Conservation (phyloP, 2,888 invertebrate species). For the Hirtodrosophila histrioides region DNA sequence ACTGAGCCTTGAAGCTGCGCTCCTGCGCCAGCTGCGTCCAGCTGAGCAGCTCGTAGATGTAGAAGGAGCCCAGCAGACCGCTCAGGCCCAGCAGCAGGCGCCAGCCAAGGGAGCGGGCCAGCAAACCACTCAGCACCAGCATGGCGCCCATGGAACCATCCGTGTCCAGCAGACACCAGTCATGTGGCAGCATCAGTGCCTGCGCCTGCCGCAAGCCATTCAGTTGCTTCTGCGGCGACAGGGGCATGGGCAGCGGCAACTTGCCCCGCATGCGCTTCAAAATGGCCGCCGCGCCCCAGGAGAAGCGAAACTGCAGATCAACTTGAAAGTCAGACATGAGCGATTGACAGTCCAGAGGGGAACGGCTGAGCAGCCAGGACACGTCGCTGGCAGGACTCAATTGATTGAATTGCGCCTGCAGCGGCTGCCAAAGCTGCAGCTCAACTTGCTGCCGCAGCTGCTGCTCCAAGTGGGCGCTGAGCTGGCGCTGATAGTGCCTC, state of each 20-base stretch:
- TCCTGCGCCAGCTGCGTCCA: conserved; percentile 99
- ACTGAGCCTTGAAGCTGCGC: conserved; percentile 96
- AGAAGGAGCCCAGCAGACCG: conserved; percentile 93
- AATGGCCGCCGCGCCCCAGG: conserved; percentile 95
- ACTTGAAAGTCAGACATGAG: conserved; percentile 97
- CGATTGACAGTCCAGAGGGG: conserved; percentile 95
- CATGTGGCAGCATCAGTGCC: conserved; percentile 80
- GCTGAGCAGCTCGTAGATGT: conserved; percentile 97
- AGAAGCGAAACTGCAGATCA: conserved; percentile 97
- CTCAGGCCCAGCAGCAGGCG: conserved; percentile 93
- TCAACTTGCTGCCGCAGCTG: conserved; percentile 93
- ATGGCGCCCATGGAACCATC: conserved; percentile 97
- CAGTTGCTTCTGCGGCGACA: conserved; percentile 27
- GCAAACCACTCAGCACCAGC: conserved; percentile 91
- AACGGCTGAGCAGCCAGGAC: conserved; percentile 94
- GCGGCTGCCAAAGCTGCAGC: conserved; percentile 92
- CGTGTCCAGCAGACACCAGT: conserved; percentile 89
- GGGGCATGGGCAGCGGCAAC: conserved; percentile 83
- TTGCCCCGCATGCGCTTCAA: conserved; percentile 92
- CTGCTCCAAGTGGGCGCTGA: conserved; percentile 94
- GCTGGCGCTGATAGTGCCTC: conserved; percentile 96
- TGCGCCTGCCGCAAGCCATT: conserved; percentile 54
- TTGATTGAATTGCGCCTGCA: conserved; percentile 89
- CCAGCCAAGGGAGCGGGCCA: conserved; percentile 98
- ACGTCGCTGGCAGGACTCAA: conserved; percentile 91